phyloP scores from a whole-genome alignment of 2,888 invertebrate genomes.

The Helleia helle region DNA sequence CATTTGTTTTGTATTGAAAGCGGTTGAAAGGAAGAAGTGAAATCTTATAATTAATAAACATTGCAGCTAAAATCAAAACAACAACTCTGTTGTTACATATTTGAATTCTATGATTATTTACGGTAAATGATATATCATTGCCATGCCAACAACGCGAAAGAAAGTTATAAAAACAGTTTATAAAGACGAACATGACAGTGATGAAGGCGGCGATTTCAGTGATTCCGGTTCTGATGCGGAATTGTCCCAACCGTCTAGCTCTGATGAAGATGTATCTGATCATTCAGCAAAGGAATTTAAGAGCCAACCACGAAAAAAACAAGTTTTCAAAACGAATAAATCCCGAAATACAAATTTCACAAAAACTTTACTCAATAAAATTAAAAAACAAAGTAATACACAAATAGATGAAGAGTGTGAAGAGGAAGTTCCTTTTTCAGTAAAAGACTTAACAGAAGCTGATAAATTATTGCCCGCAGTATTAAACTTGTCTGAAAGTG shows the following conservation, averaged over 20 bases:
- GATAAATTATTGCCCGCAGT: constrained; percentile 59
- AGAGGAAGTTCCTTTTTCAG: constrained; percentile 31
- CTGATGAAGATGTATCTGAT: constrained; percentile 37
- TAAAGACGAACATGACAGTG: constrained; percentile 54
- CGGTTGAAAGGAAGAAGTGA: too few relatives aligned
- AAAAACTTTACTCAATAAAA: constrained; percentile 40
- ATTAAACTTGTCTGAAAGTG: constrained; percentile 67
- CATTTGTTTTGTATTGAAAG: too few relatives aligned
- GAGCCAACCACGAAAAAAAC: constrained; percentile 18
- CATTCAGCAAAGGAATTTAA: constrained; percentile 39
- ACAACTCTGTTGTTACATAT: too few relatives aligned
- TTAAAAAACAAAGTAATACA: constrained; percentile 33
- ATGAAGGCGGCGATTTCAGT: constrained; percentile 53
- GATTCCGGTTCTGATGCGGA: constrained; percentile 68
- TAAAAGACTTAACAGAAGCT: constrained; percentile 59
- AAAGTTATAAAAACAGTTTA: constrained; percentile 57
- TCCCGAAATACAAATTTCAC: constrained; percentile 32
- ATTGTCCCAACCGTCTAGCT: constrained; percentile 48
- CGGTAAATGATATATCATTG: not conserved
- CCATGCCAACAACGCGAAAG: constrained; percentile 55
- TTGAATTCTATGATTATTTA: not conserved
- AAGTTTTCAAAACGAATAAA: constrained; percentile 19
- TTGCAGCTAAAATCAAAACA: too few relatives aligned
- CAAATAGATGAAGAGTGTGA: constrained; percentile 29
- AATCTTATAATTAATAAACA: too few relatives aligned